phyloP scores from a whole-genome alignment of 2,797 vertebrate genomes.

The Rhabdomys pumilio region DNA sequence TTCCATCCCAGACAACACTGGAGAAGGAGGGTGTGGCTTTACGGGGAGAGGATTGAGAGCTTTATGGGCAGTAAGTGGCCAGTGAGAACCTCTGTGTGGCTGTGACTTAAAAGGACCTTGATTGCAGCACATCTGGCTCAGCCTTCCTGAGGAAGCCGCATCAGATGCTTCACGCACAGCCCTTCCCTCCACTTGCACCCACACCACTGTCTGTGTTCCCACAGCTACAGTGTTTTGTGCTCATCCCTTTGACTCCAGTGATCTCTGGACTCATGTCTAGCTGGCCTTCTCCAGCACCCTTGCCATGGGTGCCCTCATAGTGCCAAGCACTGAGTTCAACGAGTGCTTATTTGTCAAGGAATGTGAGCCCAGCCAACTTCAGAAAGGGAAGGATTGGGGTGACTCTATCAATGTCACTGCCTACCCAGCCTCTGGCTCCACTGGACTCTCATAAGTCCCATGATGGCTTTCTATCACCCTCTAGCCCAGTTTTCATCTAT shows the following conservation, averaged over 20 bases:
- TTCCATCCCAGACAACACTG: no score
- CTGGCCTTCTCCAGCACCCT: not conserved
- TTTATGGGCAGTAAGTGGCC: not conserved
- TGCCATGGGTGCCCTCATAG: no score
- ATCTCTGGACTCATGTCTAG: no score
- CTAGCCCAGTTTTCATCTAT: not conserved
- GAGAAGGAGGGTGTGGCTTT: not conserved
- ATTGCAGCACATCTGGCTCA: not conserved
- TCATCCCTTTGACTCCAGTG: no score
- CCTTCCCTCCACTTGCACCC: not conserved
- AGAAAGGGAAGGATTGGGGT: not conserved
- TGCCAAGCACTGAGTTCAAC: rapidly evolving
- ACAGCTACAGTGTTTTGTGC: not conserved
- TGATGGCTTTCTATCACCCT: no score
- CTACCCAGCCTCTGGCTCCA: not conserved
- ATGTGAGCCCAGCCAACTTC: not conserved
- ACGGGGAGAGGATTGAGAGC: not conserved
- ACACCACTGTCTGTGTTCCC: not conserved
- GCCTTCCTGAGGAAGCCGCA: not conserved
- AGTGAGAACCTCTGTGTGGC: not conserved
- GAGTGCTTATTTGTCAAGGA: not conserved
- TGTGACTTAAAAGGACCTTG: not conserved
- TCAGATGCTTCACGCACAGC: not conserved
- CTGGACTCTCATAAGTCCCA: not conserved
- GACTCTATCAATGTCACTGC: not conserved